A percentile compares a stretch with the other conserved stretches of the same genome.
Evolutionary conservation across 37 sponge, comb jelly and placozoan genomes (phyloP).

Genomic region (Aplysina aerophoba): DNA sequence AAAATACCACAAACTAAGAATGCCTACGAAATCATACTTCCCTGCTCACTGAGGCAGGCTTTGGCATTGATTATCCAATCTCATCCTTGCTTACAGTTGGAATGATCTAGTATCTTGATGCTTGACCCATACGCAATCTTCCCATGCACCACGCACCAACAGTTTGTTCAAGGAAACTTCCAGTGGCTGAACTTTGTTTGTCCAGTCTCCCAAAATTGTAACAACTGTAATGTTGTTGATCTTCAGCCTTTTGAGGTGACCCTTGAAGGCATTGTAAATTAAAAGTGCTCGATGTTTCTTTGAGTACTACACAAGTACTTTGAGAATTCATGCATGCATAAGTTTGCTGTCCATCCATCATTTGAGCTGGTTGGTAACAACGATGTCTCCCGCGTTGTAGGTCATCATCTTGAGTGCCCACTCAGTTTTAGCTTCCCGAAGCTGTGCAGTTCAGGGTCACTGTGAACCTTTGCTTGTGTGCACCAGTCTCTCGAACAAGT

Average conservation of each 20-base stretch:
- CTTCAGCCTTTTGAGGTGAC: slow-evolving; percentile 1
- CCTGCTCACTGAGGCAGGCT: no score
- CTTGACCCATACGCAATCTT: not conserved
- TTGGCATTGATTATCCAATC: no score
- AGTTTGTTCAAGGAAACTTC: slow-evolving; percentile 36
- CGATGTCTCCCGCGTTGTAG: no score
- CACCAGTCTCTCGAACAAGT: slow-evolving; percentile 31
- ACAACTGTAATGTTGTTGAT: slow-evolving; percentile 1
- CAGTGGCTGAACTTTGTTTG: slow-evolving; percentile 47
- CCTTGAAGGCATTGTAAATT: slow-evolving; percentile 1
- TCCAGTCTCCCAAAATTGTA: slow-evolving; percentile 43
- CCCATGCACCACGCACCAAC: slow-evolving; percentile 12
- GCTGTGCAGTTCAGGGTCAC: slow-evolving; percentile 29
- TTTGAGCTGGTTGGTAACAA: no score
- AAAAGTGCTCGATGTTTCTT: slow-evolving; percentile 25
- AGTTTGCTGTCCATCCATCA: no score
- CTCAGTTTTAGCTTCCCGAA: no score
- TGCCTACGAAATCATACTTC: no score
- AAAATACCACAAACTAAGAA: no score
- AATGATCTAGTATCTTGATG: not conserved
- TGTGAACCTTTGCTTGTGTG: slow-evolving; percentile 27
- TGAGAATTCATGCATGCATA: no score
- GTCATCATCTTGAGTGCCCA: no score
- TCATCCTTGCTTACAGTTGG: slow-evolving; percentile 11
- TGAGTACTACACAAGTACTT: no score